Evolutionary conservation across 64 coral and sea anemone species (phyloP).

Genomic region (Actinia tenebrosa): DNA sequence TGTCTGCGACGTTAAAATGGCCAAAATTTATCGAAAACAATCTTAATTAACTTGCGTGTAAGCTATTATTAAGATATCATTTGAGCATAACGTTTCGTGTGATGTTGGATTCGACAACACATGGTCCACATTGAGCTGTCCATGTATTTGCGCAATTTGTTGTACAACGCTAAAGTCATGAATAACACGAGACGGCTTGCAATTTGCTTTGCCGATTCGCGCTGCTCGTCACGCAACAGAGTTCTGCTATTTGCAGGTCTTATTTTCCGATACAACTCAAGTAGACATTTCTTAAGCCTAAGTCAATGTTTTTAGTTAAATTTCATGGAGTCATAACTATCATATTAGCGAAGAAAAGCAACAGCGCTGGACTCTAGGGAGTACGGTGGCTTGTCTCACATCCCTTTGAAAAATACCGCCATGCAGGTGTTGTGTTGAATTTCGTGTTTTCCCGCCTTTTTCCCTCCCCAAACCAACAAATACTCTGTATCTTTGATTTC

Average conservation of each 20-base stretch:
- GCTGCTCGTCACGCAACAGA: neutral
- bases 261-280: neutral
- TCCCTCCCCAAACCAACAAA: neutral
- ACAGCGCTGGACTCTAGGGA: neutral
- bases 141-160: neutral
- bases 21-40: neutral
- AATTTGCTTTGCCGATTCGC: neutral
- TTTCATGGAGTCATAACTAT: neutral
- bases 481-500: neutral
- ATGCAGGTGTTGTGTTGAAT: neutral
- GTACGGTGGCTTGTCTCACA: neutral
- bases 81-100: neutral
- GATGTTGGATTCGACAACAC: neutral
- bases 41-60: neutral
- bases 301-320: neutral
- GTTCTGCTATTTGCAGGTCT: neutral
- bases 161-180: neutral
- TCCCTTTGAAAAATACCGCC: conserved; percentile 1
- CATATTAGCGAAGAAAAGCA: neutral
- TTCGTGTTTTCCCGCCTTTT: neutral
- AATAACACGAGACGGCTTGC: neutral
- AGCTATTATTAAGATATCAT: neutral
- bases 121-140: neutral
- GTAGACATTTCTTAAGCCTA: neutral
- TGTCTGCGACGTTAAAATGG: neutral